Evolutionary conservation across 2,797 vertebrate genomes (phyloP).

Genomic region (Eulemur albifrons): DNA sequence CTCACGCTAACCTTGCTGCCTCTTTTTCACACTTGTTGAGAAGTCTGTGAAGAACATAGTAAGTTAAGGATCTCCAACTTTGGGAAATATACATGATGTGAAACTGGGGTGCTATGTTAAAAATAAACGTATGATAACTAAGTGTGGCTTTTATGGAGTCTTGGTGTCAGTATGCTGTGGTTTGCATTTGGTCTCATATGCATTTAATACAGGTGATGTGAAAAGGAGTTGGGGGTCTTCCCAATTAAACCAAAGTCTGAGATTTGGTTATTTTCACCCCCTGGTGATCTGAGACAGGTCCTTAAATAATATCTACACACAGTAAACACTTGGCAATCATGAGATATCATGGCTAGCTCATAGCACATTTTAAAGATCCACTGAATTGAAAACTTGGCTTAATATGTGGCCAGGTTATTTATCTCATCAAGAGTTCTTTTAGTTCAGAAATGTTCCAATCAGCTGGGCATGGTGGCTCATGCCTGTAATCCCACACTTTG

Average conservation of each 20-base stretch:
- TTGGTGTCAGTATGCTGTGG: constrained; percentile 50
- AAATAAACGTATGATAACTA: constrained; percentile 81
- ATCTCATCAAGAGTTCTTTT: background rate
- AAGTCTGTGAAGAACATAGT: constrained; percentile 78
- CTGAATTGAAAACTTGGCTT: constrained; percentile 1
- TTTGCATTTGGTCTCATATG: constrained; percentile 69
- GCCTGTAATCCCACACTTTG: background rate
- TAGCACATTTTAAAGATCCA: constrained; percentile 10
- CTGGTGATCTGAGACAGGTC: background rate
- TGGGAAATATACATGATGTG: constrained; percentile 79
- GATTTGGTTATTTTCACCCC: constrained; percentile 29
- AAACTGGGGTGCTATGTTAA: constrained; percentile 79
- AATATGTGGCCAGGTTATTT: background rate
- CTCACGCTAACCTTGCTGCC: constrained; percentile 79
- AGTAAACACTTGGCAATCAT: background rate
- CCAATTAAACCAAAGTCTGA: background rate
- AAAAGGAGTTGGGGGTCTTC: constrained; percentile 42
- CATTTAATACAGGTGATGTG: constrained; percentile 14
- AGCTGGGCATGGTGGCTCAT: background rate
- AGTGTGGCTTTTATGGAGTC: constrained; percentile 38
- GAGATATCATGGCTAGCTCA: background rate
- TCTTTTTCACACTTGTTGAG: constrained; percentile 83
- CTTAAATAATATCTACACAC: background rate
- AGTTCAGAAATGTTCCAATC: background rate
- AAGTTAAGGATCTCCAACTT: constrained; percentile 76